Percentiles rank a stretch among this genome's conserved stretches.
These are phyloP conservation scores for Eonycteris spelaea DNA, from an alignment of 2,113 vertebrate genomes.

Conservation along the genomic window DNA sequence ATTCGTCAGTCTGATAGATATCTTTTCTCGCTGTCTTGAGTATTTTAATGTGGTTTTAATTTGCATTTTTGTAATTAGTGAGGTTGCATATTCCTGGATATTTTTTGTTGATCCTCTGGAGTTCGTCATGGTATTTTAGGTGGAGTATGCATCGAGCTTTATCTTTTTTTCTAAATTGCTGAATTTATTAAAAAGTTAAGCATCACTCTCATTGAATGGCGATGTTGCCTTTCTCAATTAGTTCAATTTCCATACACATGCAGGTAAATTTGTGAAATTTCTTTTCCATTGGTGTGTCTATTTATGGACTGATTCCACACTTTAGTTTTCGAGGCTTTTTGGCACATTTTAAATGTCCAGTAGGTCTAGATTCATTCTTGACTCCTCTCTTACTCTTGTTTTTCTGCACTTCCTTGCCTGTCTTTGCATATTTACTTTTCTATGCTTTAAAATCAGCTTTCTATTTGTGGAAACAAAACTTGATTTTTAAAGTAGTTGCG, in stretches of 20 bases:
- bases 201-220: not conserved
- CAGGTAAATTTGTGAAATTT: not conserved
- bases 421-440: not conserved
- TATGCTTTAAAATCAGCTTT: slow-evolving; percentile 10
- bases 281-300: not conserved
- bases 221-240: not conserved
- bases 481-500: not conserved
- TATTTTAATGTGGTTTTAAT: not conserved
- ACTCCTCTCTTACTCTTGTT: not conserved
- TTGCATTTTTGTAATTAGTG: not conserved
- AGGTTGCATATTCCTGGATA: not conserved
- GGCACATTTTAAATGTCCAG: not conserved
- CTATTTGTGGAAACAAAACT: slow-evolving; percentile 12
- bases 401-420: not conserved
- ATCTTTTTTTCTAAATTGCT: slow-evolving; percentile 14
- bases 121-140: not conserved
- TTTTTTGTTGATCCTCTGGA: not conserved
- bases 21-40: not conserved
- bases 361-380: not conserved
- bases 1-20: not conserved
- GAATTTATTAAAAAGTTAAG: not conserved
- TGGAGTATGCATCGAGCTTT: not conserved
- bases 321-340: not conserved
- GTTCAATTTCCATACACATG: not conserved
- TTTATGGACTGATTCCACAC: not conserved